Evolutionary conservation across 2,113 vertebrate genomes (phyloP), one percentile per base, ranked within the genome.

Genomic region (Myocastor coypus): DNA sequence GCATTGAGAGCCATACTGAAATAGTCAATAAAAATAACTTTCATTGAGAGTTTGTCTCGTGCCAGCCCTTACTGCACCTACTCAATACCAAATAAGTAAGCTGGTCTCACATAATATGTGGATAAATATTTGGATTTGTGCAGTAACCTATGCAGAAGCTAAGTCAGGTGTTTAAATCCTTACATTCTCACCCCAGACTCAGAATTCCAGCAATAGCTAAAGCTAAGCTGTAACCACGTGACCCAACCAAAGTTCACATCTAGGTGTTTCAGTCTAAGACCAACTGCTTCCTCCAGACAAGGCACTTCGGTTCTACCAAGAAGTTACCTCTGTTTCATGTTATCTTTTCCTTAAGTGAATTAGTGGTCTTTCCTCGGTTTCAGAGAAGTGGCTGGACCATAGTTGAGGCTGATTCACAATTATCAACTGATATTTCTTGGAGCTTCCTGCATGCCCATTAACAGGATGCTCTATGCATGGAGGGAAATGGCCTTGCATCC

Each of bases 21-120:
- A 82, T 83, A 89, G 28, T 88, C 89, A 84, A 94, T 93, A 93
- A 91, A 94, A 91, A 61, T 78, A 89, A 61, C 42, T 82, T 68
- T 93, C 96, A 94, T 94, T 87, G 75, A 87, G 40, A 94, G 20
- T 19, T 69, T n/a, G 69, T 73, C 57, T 87, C 50, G 24, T 50
- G 32, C 7, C n/a, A 82, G 37, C 37, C 14, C 11, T 91, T 96
- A 75, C 91, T 92, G 42, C 89, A 92, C 63, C 19, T 73, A 34
- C 16, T 92, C 82, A 71, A 42, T 87, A 32, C 14, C 75, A 90
- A 64, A 77, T 55, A 87, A 26, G 34, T 90, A 80, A 92, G 87
- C 59, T 82, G 1, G 71, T 52, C 32, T 93, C 59, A 91, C 26
- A 82, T 82, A 55, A 69, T 77, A 59, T 68, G 28, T 88, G 10